phyloP scores from a whole-genome alignment of 2,113 vertebrate genomes.

The Strix aluco region DNA sequence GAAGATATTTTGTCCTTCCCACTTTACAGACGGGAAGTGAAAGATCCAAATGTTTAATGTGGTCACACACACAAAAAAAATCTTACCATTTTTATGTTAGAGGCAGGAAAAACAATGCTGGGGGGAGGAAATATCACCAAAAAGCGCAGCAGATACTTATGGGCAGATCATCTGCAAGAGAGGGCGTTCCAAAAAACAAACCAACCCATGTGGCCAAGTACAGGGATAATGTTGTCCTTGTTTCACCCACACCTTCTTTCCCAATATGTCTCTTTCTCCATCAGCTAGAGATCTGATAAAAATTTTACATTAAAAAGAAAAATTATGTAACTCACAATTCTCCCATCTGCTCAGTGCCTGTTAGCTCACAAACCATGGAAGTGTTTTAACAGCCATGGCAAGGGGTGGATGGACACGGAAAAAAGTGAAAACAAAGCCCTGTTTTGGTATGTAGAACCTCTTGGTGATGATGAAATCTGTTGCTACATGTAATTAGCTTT shows the following conservation, averaged over 20 bases:
- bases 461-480: neutral
- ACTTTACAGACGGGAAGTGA: neutral
- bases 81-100: neutral
- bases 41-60: neutral
- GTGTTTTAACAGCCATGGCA: neutral
- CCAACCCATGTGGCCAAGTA: slow-evolving; percentile 24
- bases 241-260: slow-evolving; percentile 55
- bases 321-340: neutral
- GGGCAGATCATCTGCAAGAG: slow-evolving; percentile 36
- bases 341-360: slow-evolving; percentile 28
- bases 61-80: neutral
- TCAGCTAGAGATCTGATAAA: neutral
- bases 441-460: neutral
- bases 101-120: slow-evolving; percentile 17
- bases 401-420: neutral
- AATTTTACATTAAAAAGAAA: neutral
- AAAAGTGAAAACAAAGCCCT: neutral
- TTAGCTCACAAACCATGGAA: neutral
- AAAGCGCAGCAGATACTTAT: slow-evolving; percentile 38
- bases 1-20: neutral
- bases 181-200: slow-evolving; percentile 32
- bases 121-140: slow-evolving; percentile 15
- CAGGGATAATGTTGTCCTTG: slow-evolving; percentile 23
- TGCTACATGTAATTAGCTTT: neutral
- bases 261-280: slow-evolving; percentile 28